These are phyloP conservation scores for Tetragonula carbonaria DNA, from an alignment of 2,888 invertebrate species.

Conservation along the genomic window DNA sequence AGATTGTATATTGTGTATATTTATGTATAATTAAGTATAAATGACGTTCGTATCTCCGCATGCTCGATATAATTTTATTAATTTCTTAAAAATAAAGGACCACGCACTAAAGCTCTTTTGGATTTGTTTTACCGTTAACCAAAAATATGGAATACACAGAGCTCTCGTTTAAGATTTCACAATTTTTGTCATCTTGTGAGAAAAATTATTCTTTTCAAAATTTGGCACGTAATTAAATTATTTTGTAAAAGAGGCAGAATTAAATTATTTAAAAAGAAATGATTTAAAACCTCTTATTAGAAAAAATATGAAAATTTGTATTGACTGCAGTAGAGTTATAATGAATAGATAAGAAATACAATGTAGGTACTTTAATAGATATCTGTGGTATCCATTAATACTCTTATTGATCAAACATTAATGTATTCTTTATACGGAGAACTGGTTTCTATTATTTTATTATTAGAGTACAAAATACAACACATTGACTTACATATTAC, in stretches of 20 bases:
- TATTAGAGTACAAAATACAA: not conserved
- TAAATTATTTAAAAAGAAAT: not conserved
- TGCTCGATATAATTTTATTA: not conserved
- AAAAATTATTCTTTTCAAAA: not conserved
- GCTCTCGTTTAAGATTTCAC: not conserved
- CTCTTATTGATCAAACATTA: slow-evolving; percentile 28
- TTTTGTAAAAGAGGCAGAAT: not conserved
- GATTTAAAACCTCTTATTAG: not conserved
- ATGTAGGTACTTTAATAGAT: not conserved
- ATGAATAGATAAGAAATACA: not conserved
- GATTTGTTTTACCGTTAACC: not conserved
- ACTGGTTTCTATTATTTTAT: not conserved
- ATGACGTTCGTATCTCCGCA: no score
- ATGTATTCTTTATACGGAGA: not conserved
- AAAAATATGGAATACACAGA: not conserved
- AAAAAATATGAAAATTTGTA: not conserved
- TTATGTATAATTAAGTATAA: no score
- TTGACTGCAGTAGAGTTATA: not conserved
- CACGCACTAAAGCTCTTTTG: not conserved
- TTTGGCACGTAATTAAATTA: not conserved
- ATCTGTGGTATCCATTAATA: not conserved
- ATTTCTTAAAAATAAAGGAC: not conserved
- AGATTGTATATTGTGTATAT: no score
- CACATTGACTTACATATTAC: slow-evolving; percentile 11
- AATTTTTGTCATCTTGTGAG: not conserved